These are phyloP conservation scores for Saccostrea echinata DNA, from an alignment of 1,140 invertebrate genomes.

Conservation along the genomic window DNA sequence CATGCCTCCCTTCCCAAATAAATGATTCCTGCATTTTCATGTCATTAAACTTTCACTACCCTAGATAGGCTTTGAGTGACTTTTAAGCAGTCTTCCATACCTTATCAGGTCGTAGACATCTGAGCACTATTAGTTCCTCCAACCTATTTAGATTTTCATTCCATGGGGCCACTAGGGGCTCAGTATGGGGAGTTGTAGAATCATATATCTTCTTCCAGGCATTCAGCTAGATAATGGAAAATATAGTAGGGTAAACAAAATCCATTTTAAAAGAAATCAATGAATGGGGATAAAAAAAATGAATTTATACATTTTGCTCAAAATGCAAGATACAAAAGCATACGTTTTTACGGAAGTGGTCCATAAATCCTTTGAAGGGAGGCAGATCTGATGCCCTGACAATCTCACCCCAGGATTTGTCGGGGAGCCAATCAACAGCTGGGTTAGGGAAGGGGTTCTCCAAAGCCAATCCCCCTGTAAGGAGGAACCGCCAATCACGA, in stretches of 20 bases:
- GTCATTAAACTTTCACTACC: no score
- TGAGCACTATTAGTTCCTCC: conserved; percentile 76
- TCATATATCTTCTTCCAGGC: conserved; percentile 79
- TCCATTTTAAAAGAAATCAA: no score
- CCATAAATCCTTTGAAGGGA: conserved; percentile 78
- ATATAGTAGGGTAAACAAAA: not conserved
- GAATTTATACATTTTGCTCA: not conserved
- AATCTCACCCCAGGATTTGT: conserved; percentile 80
- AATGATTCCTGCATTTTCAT: no score
- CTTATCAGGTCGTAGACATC: conserved; percentile 79
- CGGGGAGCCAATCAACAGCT: conserved; percentile 75
- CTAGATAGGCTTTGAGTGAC: no score
- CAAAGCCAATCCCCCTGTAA: conserved; percentile 79
- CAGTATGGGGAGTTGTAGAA: conserved; percentile 68
- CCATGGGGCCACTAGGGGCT: conserved; percentile 72
- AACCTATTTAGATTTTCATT: conserved; percentile 69
- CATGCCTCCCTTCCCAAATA: no score
- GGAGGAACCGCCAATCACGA: conserved; percentile 78
- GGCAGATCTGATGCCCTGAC: conserved; percentile 76
- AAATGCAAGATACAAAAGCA: conserved; percentile 17
- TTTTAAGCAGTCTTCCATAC: conserved; percentile 54
- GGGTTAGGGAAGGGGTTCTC: conserved; percentile 80
- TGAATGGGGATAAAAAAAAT: no score
- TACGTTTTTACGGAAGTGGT: conserved; percentile 77
- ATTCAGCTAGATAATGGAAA: conserved; percentile 61